A percentile compares a stretch with the other conserved stretches of the same genome.
Evolutionary conservation across 2,888 invertebrate genomes (phyloP).

Genomic region (Meloe dianella): DNA sequence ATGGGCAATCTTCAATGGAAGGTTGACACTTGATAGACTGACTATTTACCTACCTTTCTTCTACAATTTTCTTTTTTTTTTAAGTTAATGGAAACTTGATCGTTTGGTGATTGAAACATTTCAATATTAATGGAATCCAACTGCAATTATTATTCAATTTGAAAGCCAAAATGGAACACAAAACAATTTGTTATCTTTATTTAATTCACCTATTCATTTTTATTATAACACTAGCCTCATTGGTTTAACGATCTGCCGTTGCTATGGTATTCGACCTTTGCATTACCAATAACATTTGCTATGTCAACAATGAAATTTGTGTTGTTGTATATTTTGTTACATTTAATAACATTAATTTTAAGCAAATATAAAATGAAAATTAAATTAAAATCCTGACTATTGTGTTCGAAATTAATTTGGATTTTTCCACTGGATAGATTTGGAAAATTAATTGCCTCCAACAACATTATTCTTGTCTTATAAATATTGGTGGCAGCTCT

Average conservation of each 20-base stretch:
- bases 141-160: not conserved
- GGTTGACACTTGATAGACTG: no score
- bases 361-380: not conserved
- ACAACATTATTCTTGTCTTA: slow-evolving; percentile 3
- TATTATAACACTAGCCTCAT: not conserved
- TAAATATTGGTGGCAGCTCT: slow-evolving; percentile 12
- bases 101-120: not conserved
- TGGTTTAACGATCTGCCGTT: slow-evolving; percentile 12
- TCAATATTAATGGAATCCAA: not conserved
- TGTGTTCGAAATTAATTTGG: not conserved
- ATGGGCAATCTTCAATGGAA: no score
- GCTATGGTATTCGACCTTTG: slow-evolving; percentile 11
- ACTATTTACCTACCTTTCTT: no score
- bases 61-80: no score
- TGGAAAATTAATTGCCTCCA: not conserved
- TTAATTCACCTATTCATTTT: slow-evolving; percentile 9
- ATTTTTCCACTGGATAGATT: not conserved
- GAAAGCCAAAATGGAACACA: not conserved
- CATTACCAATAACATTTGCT: slow-evolving; percentile 3
- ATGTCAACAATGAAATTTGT: slow-evolving; percentile 13
- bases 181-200: slow-evolving; percentile 6
- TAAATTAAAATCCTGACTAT: not conserved
- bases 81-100: no score
- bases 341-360: not conserved
- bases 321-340: not conserved